Conservation (phyloP, 1,140 invertebrate genomes). For the Drosophila ananassae region DNA sequence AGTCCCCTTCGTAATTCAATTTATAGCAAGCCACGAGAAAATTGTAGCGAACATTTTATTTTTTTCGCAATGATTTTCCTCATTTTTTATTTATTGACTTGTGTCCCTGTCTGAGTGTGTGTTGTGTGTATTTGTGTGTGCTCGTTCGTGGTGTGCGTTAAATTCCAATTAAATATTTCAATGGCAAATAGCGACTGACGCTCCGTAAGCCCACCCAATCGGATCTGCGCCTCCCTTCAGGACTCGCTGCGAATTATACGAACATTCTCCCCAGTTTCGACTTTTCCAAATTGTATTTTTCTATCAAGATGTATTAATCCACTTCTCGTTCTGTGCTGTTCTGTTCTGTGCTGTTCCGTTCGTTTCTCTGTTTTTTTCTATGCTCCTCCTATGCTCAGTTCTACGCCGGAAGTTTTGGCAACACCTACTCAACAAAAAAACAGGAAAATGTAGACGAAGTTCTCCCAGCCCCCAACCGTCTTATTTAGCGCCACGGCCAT, state of each 20-base stretch:
- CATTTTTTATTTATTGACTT: conserved; percentile 77
- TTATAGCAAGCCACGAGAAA: conserved; percentile 61
- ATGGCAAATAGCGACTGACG: conserved; percentile 46
- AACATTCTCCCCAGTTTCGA: conserved; percentile 41
- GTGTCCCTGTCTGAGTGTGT: conserved; percentile 8
- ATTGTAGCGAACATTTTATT: conserved; percentile 65
- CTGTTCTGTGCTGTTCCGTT: neutral
- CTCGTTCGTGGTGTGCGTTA: conserved; percentile 68
- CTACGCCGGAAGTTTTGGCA: conserved; percentile 74
- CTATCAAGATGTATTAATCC: conserved; percentile 81
- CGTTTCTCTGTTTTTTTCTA: conserved; percentile 5
- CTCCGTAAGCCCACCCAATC: conserved; percentile 36
- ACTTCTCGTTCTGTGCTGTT: conserved; percentile 59
- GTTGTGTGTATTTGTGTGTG: conserved; percentile 2
- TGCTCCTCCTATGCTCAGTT: conserved; percentile 30
- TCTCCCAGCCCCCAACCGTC: conserved; percentile 1
- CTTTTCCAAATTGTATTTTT: conserved; percentile 55
- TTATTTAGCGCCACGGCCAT: conserved; percentile 59
- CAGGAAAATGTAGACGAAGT: conserved; percentile 30
- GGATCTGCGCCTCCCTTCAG: conserved; percentile 9
- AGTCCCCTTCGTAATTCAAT: conserved; percentile 68
- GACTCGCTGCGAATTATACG: conserved; percentile 20
- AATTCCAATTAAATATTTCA: conserved; percentile 83
- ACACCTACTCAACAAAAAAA: conserved; percentile 74
- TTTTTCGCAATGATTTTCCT: conserved; percentile 43